Base-by-base conservation (phyloP, 1,140 invertebrate species). In the Colletes gigas region DNA sequence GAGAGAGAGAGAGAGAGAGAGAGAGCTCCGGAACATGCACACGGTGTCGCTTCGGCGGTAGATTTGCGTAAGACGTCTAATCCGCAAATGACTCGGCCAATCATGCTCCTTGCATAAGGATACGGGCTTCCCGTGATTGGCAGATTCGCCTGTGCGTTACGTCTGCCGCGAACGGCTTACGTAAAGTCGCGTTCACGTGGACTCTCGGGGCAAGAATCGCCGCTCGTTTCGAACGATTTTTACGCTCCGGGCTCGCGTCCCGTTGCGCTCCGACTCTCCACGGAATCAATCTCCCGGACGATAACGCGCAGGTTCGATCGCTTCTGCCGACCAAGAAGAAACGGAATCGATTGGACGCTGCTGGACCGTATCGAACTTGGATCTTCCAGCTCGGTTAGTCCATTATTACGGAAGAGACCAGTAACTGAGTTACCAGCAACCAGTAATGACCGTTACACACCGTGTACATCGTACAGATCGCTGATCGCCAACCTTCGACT, bases 61-160 rank as follows among this genome's bases (percentile, higher is more conserved):
- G 83, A 77, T 86, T 86, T 85, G 83, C 83, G 80, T 85, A 79
- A 85, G 81, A 86, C 63, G 73, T 83, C 72, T 85, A 82, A 86
- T 86, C 80, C 83, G 73, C 78, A 82, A 82, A 83, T 69, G 81
- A 85, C 81, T 75, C 68, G 73, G 63, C 75, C 82, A 66, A 81
- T 83, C 81, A 50, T 54, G 63, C 41, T 60, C 67, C 84, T 86
- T 86, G 83, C 85, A 85, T 83, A 86, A 86, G 85, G 68, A 83
- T 59, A 50, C 55, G 44, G 78, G 75, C 50, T 77, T 71, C 67
- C 73, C 69, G 69, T 85, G 83, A 85, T 85, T 80, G 81, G 81
- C 72, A 85, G 80, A 79, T 83, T 86, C 68, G 67, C 69, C 84
- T 77, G 63, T 78, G 50, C 54, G 30, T 85, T 83, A 85, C 76